phyloP scores from a whole-genome alignment of 2,888 invertebrate genomes.

The Tetragonisca angustula region DNA sequence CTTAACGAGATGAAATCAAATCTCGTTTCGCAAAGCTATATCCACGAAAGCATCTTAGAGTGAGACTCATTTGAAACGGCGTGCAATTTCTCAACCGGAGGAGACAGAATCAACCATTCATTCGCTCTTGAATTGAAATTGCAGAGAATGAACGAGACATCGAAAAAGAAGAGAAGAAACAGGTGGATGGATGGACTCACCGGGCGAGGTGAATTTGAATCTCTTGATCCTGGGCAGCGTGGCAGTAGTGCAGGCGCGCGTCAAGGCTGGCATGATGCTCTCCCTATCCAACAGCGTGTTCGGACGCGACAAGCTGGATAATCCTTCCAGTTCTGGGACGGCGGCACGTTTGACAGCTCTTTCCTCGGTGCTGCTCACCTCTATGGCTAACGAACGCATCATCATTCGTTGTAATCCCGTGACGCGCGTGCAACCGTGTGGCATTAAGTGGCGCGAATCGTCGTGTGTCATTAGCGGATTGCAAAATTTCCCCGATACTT shows the following conservation, averaged over 20 bases:
- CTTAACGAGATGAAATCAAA: no score
- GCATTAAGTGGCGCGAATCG: constrained; percentile 34
- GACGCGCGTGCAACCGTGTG: constrained; percentile 43
- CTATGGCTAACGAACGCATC: constrained; percentile 66
- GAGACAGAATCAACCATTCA: no score
- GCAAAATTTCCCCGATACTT: constrained; percentile 44
- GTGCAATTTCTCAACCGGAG: no score
- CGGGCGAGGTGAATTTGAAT: constrained; percentile 70
- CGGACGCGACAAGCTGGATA: constrained; percentile 43
- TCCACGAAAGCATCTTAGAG: no score
- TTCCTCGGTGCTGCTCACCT: constrained; percentile 69
- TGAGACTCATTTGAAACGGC: no score
- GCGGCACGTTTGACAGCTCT: constrained; percentile 70
- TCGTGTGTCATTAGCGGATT: constrained; percentile 52
- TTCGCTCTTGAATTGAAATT: no score
- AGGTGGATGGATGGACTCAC: constrained; percentile 59
- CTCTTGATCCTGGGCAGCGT: constrained; percentile 76
- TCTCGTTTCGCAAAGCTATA: no score
- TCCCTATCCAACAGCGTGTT: constrained; percentile 34
- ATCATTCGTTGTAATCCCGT: constrained; percentile 48
- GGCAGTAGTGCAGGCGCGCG: constrained; percentile 73
- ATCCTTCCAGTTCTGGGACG: constrained; percentile 63
- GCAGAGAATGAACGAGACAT: neutral
- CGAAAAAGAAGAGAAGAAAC: neutral
- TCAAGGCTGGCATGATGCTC: constrained; percentile 75